Percentiles rank a stretch among this genome's conserved stretches.
phyloP scores from a whole-genome alignment of 2,113 vertebrate genomes.

The Trochalopteron elliotii region DNA sequence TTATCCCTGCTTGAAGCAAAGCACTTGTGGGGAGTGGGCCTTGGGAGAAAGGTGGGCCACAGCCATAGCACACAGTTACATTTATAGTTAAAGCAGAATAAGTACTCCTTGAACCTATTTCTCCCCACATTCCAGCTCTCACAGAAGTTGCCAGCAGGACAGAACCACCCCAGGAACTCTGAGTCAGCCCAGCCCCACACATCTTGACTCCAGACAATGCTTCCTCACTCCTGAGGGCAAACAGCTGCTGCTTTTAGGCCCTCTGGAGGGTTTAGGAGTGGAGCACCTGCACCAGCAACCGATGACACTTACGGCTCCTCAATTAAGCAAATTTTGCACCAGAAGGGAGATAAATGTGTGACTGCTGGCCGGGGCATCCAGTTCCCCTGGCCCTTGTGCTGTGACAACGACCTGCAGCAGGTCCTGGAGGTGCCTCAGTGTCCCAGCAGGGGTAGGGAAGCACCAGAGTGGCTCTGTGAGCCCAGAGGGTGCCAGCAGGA shows the following conservation, averaged over 20 bases:
- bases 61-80: rapidly evolving
- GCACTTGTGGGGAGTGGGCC: rapidly evolving
- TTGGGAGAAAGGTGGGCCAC: rapidly evolving
- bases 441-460: neutral
- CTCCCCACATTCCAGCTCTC: neutral
- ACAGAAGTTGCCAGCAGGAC: rapidly evolving
- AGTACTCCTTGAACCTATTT: neutral
- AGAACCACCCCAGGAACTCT: neutral
- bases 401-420: rapidly evolving
- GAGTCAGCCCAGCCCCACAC: rapidly evolving
- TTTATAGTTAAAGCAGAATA: neutral
- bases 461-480: neutral
- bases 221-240: rapidly evolving
- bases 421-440: rapidly evolving
- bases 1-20: rapidly evolving
- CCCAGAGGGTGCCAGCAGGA: rapidly evolving
- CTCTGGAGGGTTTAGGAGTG: neutral
- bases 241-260: neutral
- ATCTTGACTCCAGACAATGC: rapidly evolving
- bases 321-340: neutral
- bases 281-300: conserved; percentile 22
- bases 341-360: neutral
- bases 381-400: rapidly evolving
- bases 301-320: neutral
- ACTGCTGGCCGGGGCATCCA: rapidly evolving